Evolutionary conservation across 2,888 invertebrate species (phyloP), one percentile per base, ranked within the genome.

Genomic region (Drosophila lutescens): DNA sequence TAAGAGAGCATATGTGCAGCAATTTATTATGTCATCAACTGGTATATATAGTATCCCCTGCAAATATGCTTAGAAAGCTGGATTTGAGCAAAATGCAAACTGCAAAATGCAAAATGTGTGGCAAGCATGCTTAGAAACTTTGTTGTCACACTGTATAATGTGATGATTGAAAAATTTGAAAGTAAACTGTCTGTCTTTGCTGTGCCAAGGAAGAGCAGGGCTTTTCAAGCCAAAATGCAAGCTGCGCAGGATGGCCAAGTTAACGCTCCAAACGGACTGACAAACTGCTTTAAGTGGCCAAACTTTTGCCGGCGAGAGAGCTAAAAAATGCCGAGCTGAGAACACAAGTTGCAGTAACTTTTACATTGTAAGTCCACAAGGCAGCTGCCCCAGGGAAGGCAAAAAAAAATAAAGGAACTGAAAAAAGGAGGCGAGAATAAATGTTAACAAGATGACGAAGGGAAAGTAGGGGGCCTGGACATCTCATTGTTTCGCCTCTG

Each of bases 1-100:
- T 15, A 10, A 20, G 12, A 10, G 30, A 46, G 32, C 32, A 66
- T 30, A 40, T 20, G 63, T 50, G 41, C 65, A 72, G 83, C 79
- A 87, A 89, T 85, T 87, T 85, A 89, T 85, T 85, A 79, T 87
- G 88, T 82, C 89, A 87, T 88, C 87, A 87, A 77, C 72, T 77
- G 59, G 58, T 57, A 12, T 20, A 17, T 55, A 61, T 79, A 65
- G 0, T 20, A 50, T 73, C 54, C 59, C 12, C 56, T 56, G 54
- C 59, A 61, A 56, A 76, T 72, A 67, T 67, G 74, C 78, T 77
- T 70, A 72, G 74, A 54, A 57, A 61, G 73, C 53, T 57, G 62
- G 57, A 75, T 68, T 71, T 69, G 74, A 51, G 47, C 38, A 56
- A 34, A 30, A 58, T 68, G 66, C 73, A 41, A 62, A 53, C 3